A percentile compares a stretch with the other conserved stretches of the same genome.
phyloP scores from a whole-genome alignment of 2,113 vertebrate species.

The Eurystomus gularis region DNA sequence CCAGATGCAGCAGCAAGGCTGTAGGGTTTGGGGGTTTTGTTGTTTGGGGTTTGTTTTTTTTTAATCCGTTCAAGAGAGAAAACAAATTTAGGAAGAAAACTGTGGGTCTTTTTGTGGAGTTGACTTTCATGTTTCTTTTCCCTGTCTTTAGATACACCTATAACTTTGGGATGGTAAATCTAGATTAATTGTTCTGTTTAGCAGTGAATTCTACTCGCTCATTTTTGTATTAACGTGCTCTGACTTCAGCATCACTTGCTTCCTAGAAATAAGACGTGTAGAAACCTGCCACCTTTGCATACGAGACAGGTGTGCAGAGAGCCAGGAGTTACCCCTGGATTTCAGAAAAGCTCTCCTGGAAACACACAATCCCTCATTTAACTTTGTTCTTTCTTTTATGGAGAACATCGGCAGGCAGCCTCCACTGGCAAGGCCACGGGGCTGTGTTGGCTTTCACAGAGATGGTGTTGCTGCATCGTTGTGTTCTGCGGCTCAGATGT shows the following conservation, averaged over 20 bases:
- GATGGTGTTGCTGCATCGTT: fast-evolving
- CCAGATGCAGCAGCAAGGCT: not conserved
- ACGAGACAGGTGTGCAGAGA: not conserved
- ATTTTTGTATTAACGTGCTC: not conserved
- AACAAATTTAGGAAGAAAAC: not conserved
- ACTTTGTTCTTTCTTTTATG: not conserved
- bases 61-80: not conserved
- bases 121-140: not conserved
- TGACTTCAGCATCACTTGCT: not conserved
- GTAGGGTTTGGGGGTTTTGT: not conserved
- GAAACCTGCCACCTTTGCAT: not conserved
- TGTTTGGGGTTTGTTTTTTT: not conserved
- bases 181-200: not conserved
- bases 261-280: not conserved
- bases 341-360: not conserved
- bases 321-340: not conserved
- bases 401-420: not conserved
- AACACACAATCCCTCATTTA: not conserved
- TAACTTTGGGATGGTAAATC: not conserved
- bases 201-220: not conserved
- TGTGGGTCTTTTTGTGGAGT: not conserved
- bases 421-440: not conserved
- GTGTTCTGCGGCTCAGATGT: fast-evolving
- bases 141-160: fast-evolving
- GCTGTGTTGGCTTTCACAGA: not conserved